Evolutionary conservation across 2,888 invertebrate genomes (phyloP).

Genomic region (Dryomyza anilis): DNA sequence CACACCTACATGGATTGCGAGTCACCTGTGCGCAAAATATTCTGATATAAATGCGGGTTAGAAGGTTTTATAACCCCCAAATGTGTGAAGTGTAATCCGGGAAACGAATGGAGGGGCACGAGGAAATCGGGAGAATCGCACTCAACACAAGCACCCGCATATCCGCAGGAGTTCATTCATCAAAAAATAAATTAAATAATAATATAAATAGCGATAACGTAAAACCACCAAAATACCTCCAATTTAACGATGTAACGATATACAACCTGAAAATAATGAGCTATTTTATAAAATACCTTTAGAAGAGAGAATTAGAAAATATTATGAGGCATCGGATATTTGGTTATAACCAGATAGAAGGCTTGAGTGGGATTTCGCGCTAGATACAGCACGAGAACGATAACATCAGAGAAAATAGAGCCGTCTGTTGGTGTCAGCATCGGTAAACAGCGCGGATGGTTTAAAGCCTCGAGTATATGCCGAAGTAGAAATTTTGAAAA

Average conservation of each 20-base stretch:
- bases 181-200: not conserved
- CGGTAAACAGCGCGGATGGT: not conserved
- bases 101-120: not conserved
- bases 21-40: slow-evolving; percentile 1
- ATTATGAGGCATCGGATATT: not conserved
- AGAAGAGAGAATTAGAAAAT: not conserved
- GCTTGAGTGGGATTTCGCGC: not conserved
- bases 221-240: too few relatives aligned
- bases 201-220: not conserved
- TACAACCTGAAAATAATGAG: not conserved
- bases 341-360: not conserved
- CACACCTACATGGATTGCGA: slow-evolving; percentile 21
- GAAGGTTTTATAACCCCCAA: not conserved
- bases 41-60: slow-evolving; percentile 11
- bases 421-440: not conserved
- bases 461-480: not conserved
- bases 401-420: not conserved
- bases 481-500: not conserved
- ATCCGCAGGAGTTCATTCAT: not conserved
- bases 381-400: not conserved
- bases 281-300: not conserved
- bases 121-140: not conserved
- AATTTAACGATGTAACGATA: too few relatives aligned
- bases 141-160: too few relatives aligned
- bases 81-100: not conserved